phyloP scores from a whole-genome alignment of 2,113 vertebrate genomes.

The Eubucco bourcierii region DNA sequence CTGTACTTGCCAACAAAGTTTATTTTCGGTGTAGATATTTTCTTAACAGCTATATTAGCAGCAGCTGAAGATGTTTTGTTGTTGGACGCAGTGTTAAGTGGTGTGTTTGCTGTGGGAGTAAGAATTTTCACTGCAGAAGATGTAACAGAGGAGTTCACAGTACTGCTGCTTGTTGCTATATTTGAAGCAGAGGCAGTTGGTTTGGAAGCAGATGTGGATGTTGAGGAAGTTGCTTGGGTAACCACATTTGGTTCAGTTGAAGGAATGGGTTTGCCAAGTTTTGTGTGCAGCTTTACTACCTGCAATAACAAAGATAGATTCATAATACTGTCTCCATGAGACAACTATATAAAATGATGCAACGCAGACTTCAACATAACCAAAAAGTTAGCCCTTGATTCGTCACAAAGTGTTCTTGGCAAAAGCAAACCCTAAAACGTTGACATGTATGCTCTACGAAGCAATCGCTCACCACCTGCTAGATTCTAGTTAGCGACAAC shows the following conservation, averaged over 20 bases:
- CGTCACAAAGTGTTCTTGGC: neutral
- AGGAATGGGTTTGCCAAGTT: constrained; percentile 97
- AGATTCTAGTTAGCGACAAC: neutral
- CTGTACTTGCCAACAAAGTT: constrained; percentile 93
- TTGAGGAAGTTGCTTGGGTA: constrained; percentile 84
- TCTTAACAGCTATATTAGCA: constrained; percentile 85
- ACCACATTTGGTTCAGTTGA: constrained; percentile 96
- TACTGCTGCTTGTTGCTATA: constrained; percentile 78
- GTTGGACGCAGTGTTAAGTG: constrained; percentile 75
- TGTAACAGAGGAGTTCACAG: constrained; percentile 78
- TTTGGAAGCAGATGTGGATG: constrained; percentile 85
- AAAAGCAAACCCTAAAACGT: too few relatives aligned
- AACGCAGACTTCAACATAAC: neutral
- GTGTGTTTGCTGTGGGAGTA: constrained; percentile 74
- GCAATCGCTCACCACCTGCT: neutral
- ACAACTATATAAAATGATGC: neutral
- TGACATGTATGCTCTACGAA: neutral
- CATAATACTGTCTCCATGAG: neutral
- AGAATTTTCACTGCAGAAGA: constrained; percentile 80
- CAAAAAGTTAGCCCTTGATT: neutral
- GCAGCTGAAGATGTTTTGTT: constrained; percentile 73
- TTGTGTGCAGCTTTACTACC: constrained; percentile 98
- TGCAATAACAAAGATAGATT: constrained; percentile 55
- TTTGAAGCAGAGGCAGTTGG: constrained; percentile 78
- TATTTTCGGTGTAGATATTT: constrained; percentile 94